Conservation (phyloP, 2,888 invertebrate genomes). For the Capitulum mitella region DNA sequence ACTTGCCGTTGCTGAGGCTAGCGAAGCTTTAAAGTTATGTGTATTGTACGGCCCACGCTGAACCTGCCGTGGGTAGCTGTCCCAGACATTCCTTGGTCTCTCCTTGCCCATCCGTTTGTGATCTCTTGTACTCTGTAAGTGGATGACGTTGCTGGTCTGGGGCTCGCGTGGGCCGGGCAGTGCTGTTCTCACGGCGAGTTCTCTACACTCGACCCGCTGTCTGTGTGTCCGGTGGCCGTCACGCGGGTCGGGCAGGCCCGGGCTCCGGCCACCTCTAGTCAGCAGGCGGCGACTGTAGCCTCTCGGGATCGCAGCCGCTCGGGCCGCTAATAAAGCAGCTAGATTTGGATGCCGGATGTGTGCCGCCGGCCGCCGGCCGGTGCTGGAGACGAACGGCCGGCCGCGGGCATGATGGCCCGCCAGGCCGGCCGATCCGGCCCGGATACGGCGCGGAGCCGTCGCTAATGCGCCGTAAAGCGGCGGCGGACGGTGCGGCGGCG, state of each 20-base stretch:
- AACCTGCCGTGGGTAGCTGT: background rate
- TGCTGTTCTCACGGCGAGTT: background rate
- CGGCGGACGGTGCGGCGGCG: too few species aligned
- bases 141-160: background rate
- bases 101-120: background rate
- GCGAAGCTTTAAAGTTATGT: background rate
- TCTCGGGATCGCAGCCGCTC: background rate
- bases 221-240: background rate
- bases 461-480: too few species aligned
- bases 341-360: background rate
- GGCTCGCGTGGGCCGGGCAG: background rate
- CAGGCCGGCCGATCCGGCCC: too few species aligned
- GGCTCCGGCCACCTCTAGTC: background rate
- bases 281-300: background rate
- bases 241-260: background rate
- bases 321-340: slow-evolving; percentile 3
- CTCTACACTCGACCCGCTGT: background rate
- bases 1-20: background rate
- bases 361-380: background rate
- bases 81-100: background rate
- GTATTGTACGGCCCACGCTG: background rate
- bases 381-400: too few species aligned
- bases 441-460: too few species aligned
- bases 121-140: background rate
- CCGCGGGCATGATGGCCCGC: too few species aligned